Evolutionary conservation across 53 echinoderm and acorn worm genomes (phyloP).

Genomic region (Actinopyga echinites): DNA sequence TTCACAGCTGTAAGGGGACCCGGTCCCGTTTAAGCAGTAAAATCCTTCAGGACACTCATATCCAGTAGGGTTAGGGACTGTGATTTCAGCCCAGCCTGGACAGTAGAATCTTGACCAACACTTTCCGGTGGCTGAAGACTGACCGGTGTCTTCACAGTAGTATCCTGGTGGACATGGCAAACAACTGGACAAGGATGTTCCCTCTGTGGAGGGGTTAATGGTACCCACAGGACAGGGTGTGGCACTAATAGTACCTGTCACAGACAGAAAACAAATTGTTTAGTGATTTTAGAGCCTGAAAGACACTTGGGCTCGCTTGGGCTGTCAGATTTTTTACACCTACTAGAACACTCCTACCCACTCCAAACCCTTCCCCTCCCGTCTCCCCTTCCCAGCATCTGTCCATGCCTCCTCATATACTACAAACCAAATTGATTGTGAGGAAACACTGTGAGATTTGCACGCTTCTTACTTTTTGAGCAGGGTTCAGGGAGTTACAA

Average conservation of each 20-base stretch:
- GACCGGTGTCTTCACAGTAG: slow-evolving; percentile 75
- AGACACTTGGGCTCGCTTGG: no score
- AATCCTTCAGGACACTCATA: slow-evolving; percentile 79
- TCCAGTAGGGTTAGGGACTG: slow-evolving; percentile 55
- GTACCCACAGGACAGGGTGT: slow-evolving; percentile 83
- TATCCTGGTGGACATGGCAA: slow-evolving; percentile 76
- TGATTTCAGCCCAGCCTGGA: slow-evolving; percentile 80
- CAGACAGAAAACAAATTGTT: neutral
- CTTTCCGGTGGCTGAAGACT: slow-evolving; percentile 66
- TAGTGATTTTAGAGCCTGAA: neutral
- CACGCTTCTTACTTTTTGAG: no score
- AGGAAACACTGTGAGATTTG: no score
- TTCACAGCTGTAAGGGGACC: slow-evolving; percentile 74
- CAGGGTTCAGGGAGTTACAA: no score
- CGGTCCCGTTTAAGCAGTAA: slow-evolving; percentile 79
- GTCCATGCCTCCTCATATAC: no score
- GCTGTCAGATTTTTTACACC: no score
- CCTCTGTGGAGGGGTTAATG: slow-evolving; percentile 77
- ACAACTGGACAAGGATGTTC: slow-evolving; percentile 66
- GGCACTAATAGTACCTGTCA: slow-evolving; percentile 74
- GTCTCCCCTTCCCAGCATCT: no score
- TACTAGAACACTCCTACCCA: no score
- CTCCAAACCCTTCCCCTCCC: no score
- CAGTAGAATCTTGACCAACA: slow-evolving; percentile 87
- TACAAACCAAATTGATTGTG: no score